phyloP scores from a whole-genome alignment of 1,140 invertebrate species.

The Yoshiicerus persimilis region DNA sequence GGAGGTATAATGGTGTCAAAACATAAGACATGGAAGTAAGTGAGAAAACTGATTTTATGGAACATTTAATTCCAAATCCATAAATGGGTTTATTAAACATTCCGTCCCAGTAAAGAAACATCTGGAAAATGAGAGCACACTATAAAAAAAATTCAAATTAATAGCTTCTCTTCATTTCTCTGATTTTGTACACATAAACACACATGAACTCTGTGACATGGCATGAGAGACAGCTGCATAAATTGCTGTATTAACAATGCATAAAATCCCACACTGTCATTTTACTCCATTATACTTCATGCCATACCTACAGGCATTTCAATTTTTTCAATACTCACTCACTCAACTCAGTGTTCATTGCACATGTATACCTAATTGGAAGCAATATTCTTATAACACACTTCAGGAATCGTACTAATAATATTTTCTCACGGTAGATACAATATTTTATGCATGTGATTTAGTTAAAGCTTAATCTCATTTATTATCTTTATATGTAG shows the following conservation, averaged over 20 bases:
- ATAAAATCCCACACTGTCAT: background rate
- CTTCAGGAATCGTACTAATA: background rate
- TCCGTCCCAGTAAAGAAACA: background rate
- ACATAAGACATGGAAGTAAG: background rate
- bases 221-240: background rate
- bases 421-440: background rate
- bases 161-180: background rate
- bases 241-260: background rate
- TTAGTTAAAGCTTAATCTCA: background rate
- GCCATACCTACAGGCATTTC: too few species aligned
- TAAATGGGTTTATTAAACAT: background rate
- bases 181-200: background rate
- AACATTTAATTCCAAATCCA: background rate
- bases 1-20: background rate
- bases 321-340: too few species aligned
- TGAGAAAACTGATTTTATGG: background rate
- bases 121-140: background rate
- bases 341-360: too few species aligned
- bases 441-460: background rate
- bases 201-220: background rate
- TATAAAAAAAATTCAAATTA: background rate
- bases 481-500: background rate
- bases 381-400: background rate
- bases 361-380: background rate
- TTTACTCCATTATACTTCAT: too few species aligned